Evolutionary conservation across 2,113 vertebrate species (phyloP).

Genomic region (Mesembrinibis cayennensis): DNA sequence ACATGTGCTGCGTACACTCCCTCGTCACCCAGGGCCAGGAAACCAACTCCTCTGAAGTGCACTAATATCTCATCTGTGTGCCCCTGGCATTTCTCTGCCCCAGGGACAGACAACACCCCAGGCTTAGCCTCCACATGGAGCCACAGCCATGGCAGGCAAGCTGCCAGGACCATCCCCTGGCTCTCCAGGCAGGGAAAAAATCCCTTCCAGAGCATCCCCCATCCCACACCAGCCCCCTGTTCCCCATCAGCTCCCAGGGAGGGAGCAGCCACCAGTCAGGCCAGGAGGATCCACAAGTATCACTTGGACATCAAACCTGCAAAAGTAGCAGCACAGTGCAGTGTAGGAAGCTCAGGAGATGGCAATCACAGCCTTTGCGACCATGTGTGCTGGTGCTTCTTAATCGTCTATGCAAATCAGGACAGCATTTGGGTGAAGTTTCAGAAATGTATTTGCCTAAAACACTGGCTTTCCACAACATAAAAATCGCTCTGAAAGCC

Average conservation of each 20-base stretch:
- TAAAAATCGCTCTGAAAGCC: neutral
- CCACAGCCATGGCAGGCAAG: neutral
- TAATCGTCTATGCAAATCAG: neutral
- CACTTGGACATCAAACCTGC: too few relatives aligned
- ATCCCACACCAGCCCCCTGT: neutral
- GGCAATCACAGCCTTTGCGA: neutral
- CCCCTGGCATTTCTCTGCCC: accelerated
- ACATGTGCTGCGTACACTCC: neutral
- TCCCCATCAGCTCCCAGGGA: neutral
- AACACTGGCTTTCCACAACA: neutral
- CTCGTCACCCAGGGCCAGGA: neutral
- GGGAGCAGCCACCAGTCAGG: neutral
- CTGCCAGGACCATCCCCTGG: neutral
- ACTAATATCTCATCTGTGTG: neutral
- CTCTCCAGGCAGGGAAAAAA: neutral
- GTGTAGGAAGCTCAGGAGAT: neutral
- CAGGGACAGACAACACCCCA: neutral
- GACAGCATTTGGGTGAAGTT: neutral
- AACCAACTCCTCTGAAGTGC: neutral
- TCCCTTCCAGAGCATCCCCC: neutral
- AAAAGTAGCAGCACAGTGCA: neutral
- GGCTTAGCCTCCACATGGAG: neutral
- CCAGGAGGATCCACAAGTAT: neutral
- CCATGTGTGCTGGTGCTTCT: neutral
- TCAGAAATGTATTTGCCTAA: neutral